phyloP scores from a whole-genome alignment of 1,140 invertebrate species.

The Patella vulgata region DNA sequence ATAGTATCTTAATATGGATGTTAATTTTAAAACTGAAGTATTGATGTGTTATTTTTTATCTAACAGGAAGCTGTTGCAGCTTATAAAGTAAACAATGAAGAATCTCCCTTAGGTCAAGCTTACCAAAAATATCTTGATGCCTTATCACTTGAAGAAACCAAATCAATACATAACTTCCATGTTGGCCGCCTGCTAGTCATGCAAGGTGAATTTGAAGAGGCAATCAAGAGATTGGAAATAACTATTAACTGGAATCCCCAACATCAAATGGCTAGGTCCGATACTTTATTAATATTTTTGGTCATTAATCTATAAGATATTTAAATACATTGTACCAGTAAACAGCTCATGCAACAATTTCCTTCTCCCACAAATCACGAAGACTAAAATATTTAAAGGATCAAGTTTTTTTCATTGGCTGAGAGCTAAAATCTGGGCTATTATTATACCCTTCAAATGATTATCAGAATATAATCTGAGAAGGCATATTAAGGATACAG shows the following conservation, averaged over 20 bases:
- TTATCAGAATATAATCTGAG: too few species aligned
- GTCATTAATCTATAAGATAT: background rate
- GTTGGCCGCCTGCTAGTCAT: slow-evolving; percentile 62
- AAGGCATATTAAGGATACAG: too few species aligned
- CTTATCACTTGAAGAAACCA: slow-evolving; percentile 56
- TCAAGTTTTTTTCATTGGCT: too few species aligned
- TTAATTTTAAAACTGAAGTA: too few species aligned
- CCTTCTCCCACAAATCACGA: too few species aligned
- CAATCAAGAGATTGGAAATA: slow-evolving; percentile 57
- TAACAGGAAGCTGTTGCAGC: slow-evolving; percentile 62
- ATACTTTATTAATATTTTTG: too few species aligned
- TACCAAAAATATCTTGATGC: slow-evolving; percentile 65
- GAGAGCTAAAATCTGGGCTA: too few species aligned
- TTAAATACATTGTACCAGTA: too few species aligned
- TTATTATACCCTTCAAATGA: too few species aligned
- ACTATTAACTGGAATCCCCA: slow-evolving; percentile 60
- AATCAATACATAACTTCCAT: slow-evolving; percentile 63
- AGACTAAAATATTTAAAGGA: too few species aligned
- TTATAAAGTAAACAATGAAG: slow-evolving; percentile 59
- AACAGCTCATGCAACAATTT: too few species aligned
- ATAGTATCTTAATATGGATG: too few species aligned
- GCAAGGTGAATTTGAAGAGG: slow-evolving; percentile 61
- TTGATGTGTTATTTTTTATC: background rate
- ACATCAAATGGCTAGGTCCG: slow-evolving; percentile 61
- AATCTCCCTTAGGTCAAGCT: slow-evolving; percentile 60